Evolutionary conservation across 2,888 invertebrate species (phyloP).

Genomic region (Drosophila diplacantha): DNA sequence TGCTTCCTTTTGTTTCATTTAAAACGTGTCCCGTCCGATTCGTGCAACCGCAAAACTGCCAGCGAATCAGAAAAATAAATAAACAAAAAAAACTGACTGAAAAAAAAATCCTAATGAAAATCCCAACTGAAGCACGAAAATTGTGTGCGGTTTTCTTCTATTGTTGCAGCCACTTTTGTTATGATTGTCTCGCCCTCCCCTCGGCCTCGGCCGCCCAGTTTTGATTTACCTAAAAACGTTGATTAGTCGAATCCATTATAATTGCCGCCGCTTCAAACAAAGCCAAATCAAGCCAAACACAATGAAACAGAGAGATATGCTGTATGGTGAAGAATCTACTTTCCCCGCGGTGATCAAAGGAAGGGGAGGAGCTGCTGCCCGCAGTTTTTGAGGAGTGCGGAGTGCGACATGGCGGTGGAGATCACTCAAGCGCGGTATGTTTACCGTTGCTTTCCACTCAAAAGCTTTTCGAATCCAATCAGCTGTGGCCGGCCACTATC

Average conservation of each 20-base stretch:
- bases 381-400: conserved; percentile 5
- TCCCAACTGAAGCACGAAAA: conserved; percentile 70
- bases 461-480: conserved; percentile 50
- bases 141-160: conserved; percentile 57
- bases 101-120: conserved; percentile 60
- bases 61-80: conserved; percentile 15
- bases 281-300: conserved; percentile 47
- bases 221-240: conserved; percentile 70
- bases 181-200: conserved; percentile 25
- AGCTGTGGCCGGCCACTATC: conserved; percentile 47
- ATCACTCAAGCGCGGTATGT: conserved; percentile 35
- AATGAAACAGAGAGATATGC: conserved; percentile 8
- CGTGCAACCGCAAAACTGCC: conserved; percentile 61
- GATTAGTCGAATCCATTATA: conserved; percentile 71
- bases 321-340: conserved; percentile 45
- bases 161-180: conserved; percentile 42
- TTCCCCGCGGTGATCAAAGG: conserved; percentile 19
- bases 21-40: conserved; percentile 49
- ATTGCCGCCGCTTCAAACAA: conserved; percentile 63
- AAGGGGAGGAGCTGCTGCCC: conserved; percentile 20
- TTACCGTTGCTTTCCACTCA: conserved; percentile 45
- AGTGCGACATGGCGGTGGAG: conserved; percentile 12
- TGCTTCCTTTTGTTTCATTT: conserved; percentile 53
- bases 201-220: conserved; percentile 13
- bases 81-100: conserved; percentile 15